Conservation (phyloP, 2,888 invertebrate species). For the Oscheius sp. region DNA sequence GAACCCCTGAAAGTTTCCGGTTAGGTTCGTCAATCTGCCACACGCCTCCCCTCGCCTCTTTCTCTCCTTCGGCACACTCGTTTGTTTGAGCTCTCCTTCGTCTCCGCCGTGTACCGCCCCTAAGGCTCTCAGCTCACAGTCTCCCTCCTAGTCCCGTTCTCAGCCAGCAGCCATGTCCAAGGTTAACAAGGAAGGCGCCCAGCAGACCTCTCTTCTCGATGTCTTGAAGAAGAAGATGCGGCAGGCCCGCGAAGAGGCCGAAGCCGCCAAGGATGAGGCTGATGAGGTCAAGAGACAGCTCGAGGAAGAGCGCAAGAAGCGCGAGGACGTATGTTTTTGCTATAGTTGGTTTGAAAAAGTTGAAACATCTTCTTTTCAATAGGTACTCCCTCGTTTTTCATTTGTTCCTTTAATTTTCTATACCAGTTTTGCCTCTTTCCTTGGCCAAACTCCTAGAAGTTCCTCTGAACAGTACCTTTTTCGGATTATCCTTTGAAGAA, state of each 20-base stretch:
- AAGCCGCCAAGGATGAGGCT: slow-evolving; percentile 96
- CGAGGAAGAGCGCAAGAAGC: slow-evolving; percentile 92
- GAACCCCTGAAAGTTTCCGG: not conserved
- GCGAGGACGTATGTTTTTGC: slow-evolving; percentile 90
- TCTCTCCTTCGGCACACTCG: slow-evolving; percentile 13
- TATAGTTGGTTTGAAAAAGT: not conserved
- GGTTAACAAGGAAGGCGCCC: slow-evolving; percentile 72
- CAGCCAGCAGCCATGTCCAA: slow-evolving; percentile 63
- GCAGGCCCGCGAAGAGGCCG: slow-evolving; percentile 98
- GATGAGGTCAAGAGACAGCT: slow-evolving; percentile 94
- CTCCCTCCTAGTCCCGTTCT: slow-evolving; percentile 8
- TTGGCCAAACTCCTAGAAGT: too few species aligned
- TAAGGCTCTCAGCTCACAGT: slow-evolving; percentile 7
- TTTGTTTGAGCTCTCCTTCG: slow-evolving; percentile 35
- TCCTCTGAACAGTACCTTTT: too few species aligned
- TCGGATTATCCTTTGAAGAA: too few species aligned
- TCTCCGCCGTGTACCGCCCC: slow-evolving; percentile 26
- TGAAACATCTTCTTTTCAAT: not conserved
- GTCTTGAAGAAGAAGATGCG: slow-evolving; percentile 99
- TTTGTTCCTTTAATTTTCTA: too few species aligned
- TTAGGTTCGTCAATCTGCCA: not conserved
- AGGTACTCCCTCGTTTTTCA: not conserved
- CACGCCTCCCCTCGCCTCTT: not conserved
- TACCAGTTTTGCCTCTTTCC: too few species aligned
- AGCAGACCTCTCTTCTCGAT: slow-evolving; percentile 82